These are phyloP conservation scores for Megalonaias nervosa DNA, from an alignment of 1,140 invertebrate species.

Conservation along the genomic window DNA sequence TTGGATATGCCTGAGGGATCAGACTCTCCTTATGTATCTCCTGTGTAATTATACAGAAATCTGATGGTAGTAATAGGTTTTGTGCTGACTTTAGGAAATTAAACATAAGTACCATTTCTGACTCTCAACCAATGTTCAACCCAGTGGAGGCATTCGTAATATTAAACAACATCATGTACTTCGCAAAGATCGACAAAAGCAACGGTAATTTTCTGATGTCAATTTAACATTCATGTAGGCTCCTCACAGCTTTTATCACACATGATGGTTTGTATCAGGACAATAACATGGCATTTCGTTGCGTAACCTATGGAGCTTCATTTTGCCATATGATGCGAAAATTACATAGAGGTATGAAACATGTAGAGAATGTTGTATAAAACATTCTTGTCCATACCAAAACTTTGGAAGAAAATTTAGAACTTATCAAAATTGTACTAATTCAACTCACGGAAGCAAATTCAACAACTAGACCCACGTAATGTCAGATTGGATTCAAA, in stretches of 20 bases:
- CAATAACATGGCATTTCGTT: slow-evolving; percentile 34
- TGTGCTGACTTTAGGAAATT: too few species aligned
- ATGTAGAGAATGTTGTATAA: slow-evolving; percentile 31
- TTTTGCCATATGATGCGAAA: slow-evolving; percentile 44
- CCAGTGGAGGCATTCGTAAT: slow-evolving; percentile 32
- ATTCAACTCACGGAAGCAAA: neutral
- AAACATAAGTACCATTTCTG: slow-evolving; percentile 17
- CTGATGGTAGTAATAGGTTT: too few species aligned
- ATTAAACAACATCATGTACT: slow-evolving; percentile 2
- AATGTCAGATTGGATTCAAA: too few species aligned
- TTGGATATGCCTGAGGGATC: too few species aligned
- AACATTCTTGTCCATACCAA: slow-evolving; percentile 12
- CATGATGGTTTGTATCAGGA: slow-evolving; percentile 15
- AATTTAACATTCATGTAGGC: neutral
- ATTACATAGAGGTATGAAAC: slow-evolving; percentile 58
- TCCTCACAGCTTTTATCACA: slow-evolving; percentile 18
- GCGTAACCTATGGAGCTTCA: slow-evolving; percentile 20
- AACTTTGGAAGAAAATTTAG: slow-evolving; percentile 9
- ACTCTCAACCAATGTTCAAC: slow-evolving; percentile 39
- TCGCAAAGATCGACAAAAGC: slow-evolving; percentile 27
- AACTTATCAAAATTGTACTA: neutral
- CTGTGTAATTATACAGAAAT: too few species aligned
- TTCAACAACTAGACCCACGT: neutral
- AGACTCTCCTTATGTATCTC: too few species aligned
- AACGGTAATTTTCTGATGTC: slow-evolving; percentile 32